phyloP scores from a whole-genome alignment of 2,888 invertebrate genomes.

The Pandemis heparana region DNA sequence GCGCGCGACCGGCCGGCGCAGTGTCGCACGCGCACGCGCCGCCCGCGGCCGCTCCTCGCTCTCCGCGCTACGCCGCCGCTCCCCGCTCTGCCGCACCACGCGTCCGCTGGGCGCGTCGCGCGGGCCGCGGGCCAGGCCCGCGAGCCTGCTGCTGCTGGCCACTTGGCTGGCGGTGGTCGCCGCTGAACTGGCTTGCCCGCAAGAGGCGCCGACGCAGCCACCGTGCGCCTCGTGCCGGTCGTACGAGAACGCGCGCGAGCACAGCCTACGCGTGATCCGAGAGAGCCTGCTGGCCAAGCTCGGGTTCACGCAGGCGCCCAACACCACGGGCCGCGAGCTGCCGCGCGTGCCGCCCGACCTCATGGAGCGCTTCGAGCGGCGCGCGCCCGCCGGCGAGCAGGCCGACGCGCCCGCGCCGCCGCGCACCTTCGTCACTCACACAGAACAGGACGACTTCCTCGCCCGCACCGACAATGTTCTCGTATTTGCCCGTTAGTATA shows the following conservation, averaged over 20 bases:
- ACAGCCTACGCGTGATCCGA: constrained; percentile 87
- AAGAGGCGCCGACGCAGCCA: constrained; percentile 62
- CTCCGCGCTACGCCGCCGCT: constrained; percentile 80
- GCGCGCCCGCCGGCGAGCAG: constrained; percentile 85
- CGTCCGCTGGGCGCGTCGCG: constrained; percentile 85
- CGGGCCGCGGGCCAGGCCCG: constrained; percentile 86
- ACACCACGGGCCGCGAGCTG: constrained; percentile 86
- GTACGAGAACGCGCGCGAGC: constrained; percentile 85
- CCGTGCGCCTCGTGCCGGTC: constrained; percentile 85
- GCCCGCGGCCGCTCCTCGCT: constrained; percentile 81
- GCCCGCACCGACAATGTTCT: constrained; percentile 89
- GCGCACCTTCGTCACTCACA: constrained; percentile 83
- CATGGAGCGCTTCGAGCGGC: constrained; percentile 81
- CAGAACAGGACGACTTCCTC: constrained; percentile 88
- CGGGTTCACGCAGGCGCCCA: constrained; percentile 87
- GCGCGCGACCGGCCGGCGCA: constrained; percentile 70
- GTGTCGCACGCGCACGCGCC: constrained; percentile 79
- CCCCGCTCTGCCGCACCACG: constrained; percentile 84
- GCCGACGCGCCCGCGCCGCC: constrained; percentile 85
- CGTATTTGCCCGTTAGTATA: constrained; percentile 89
- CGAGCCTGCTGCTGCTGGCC: constrained; percentile 84
- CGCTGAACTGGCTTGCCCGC: constrained; percentile 75
- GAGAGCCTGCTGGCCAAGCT: constrained; percentile 87
- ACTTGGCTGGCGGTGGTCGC: constrained; percentile 80
- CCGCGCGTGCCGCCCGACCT: constrained; percentile 86